A percentile compares a stretch with the other conserved stretches of the same genome.
Conservation (phyloP, 2,888 invertebrate species). For the Philhelius pedissequus region DNA sequence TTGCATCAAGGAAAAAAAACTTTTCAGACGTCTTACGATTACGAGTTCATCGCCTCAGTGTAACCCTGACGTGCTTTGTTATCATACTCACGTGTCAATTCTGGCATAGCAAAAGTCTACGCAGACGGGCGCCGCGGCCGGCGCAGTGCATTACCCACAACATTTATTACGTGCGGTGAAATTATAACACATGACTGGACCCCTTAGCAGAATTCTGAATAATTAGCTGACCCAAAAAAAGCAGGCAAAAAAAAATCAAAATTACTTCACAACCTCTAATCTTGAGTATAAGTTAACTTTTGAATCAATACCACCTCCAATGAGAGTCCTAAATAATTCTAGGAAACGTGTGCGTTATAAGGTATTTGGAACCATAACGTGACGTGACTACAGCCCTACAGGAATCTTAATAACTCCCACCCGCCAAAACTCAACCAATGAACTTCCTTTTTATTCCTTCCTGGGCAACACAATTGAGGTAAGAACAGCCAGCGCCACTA, state of each 20-base stretch:
- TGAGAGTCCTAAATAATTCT: background rate
- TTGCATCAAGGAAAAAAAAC: background rate
- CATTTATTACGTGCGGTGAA: background rate
- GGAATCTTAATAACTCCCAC: conserved; percentile 13
- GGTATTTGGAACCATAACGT: conserved; percentile 45
- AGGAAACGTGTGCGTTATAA: conserved; percentile 38
- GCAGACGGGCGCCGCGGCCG: background rate
- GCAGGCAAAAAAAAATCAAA: background rate
- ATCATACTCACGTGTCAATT: background rate
- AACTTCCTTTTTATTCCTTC: conserved; percentile 50
- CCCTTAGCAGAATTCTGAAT: conserved; percentile 1
- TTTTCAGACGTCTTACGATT: background rate
- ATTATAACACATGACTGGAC: background rate
- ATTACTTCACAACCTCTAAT: conserved; percentile 11
- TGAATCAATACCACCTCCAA: conserved; percentile 28
- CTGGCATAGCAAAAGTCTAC: background rate
- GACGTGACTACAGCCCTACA: conserved; percentile 32
- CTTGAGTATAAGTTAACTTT: conserved; percentile 4
- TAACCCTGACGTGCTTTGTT: conserved; percentile 4
- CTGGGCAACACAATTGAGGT: conserved; percentile 46
- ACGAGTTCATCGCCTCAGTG: background rate
- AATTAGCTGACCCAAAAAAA: conserved; percentile 28
- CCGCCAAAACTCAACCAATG: conserved; percentile 32
- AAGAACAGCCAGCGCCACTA: conserved; percentile 50
- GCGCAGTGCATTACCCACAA: background rate